Evolutionary conservation across 2,797 vertebrate genomes (phyloP).

Genomic region (Enteromius mattozi): DNA sequence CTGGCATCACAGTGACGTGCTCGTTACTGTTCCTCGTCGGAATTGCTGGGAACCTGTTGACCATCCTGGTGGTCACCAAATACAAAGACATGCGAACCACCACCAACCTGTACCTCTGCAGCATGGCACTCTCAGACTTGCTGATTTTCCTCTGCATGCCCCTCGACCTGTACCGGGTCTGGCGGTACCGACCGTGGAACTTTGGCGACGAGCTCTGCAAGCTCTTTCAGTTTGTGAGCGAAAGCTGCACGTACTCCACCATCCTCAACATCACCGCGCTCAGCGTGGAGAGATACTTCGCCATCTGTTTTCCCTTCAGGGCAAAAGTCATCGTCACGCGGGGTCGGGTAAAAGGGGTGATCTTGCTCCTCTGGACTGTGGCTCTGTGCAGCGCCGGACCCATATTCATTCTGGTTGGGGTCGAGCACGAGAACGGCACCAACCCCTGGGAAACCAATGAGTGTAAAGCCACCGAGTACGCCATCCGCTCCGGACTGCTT

Average conservation of each 20-base stretch:
- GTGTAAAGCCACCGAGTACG: constrained; percentile 92
- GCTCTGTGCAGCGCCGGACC: constrained; percentile 92
- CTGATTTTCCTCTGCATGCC: constrained; percentile 98
- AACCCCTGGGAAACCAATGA: constrained; percentile 87
- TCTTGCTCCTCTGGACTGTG: constrained; percentile 89
- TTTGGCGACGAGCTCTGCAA: constrained; percentile 93
- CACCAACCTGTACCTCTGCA: constrained; percentile 96
- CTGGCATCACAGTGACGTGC: constrained; percentile 87
- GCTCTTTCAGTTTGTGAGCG: constrained; percentile 96
- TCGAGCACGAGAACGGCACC: constrained; percentile 85
- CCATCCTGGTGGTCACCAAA: constrained; percentile 90
- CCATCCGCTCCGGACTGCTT: constrained; percentile 92
- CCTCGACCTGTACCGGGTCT: constrained; percentile 93
- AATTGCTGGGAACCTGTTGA: constrained; percentile 91
- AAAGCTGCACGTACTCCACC: constrained; percentile 96
- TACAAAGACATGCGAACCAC: constrained; percentile 96
- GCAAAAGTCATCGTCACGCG: constrained; percentile 96
- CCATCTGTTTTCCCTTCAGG: constrained; percentile 93
- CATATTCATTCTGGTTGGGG: constrained; percentile 93
- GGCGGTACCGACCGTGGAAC: constrained; percentile 96
- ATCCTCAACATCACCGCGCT: constrained; percentile 97
- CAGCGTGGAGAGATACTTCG: constrained; percentile 95
- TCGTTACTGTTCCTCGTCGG: constrained; percentile 90
- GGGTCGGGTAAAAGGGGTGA: constrained; percentile 87
- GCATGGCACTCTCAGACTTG: constrained; percentile 97